Evolutionary conservation across 1,140 invertebrate genomes (phyloP).

Genomic region (Heliothis virescens): DNA sequence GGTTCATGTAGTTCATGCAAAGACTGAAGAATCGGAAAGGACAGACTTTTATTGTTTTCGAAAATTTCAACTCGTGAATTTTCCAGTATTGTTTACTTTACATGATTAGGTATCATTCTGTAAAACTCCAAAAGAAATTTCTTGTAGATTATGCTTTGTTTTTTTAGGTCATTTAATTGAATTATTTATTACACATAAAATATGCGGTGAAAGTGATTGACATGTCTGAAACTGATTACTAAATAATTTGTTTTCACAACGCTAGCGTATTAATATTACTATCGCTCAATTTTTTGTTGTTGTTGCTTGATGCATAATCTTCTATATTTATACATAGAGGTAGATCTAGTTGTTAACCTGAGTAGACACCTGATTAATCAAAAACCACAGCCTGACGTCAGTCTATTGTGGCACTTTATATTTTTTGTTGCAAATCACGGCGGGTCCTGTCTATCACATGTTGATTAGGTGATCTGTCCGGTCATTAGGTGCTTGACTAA

Average conservation of each 20-base stretch:
- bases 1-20: no score
- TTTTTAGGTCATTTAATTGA: conserved; percentile 40
- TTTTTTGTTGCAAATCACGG: not conserved
- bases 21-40: no score
- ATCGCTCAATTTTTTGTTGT: no score
- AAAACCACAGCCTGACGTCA: no score
- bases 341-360: not conserved
- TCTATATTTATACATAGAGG: no score
- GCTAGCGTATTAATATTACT: not conserved
- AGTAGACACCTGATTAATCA: no score
- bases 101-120: not conserved
- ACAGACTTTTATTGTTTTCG: no score
- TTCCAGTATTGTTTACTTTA: not conserved
- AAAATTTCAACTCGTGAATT: no score
- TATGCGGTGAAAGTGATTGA: conserved; percentile 43
- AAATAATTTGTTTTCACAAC: conserved; percentile 38
- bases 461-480: not conserved
- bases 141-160: not conserved
- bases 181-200: conserved; percentile 40
- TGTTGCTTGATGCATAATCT: no score
- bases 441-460: not conserved
- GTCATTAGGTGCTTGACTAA: conserved; percentile 29
- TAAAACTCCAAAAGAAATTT: not conserved
- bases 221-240: conserved; percentile 41
- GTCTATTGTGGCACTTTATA: not conserved